These are phyloP conservation scores for Trialeurodes vaporariorum DNA, from an alignment of 1,140 invertebrate genomes.

Conservation along the genomic window DNA sequence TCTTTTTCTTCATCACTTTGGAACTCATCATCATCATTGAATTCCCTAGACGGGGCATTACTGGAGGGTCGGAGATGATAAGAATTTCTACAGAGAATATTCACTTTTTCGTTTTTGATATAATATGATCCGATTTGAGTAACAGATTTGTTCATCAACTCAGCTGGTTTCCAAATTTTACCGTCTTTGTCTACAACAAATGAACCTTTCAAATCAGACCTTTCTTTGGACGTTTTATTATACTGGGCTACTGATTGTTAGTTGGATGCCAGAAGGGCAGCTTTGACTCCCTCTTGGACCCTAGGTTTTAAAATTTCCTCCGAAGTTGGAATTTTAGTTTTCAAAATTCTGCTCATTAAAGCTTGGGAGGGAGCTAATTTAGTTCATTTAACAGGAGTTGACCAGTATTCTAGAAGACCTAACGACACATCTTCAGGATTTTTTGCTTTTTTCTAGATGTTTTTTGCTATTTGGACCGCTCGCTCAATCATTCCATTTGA, in stretches of 20 bases:
- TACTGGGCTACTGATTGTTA: conserved; percentile 1
- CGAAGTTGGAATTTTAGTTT: background rate
- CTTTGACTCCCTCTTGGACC: background rate
- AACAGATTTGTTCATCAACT: background rate
- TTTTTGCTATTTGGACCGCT: conserved; percentile 11
- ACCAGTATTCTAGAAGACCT: conserved; percentile 2
- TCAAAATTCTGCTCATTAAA: conserved; percentile 1
- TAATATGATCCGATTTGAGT: conserved; percentile 1
- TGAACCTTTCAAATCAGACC: background rate
- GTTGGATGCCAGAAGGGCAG: no score
- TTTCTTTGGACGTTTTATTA: background rate
- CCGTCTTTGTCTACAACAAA: background rate
- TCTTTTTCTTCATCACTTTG: no score
- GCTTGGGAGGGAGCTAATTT: background rate
- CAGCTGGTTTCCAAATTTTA: conserved; percentile 5
- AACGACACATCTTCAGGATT: background rate
- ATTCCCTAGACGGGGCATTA: no score
- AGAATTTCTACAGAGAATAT: conserved; percentile 6
- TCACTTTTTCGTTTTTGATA: conserved; percentile 6
- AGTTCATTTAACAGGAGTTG: background rate
- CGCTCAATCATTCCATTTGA: conserved; percentile 35
- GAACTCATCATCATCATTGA: no score
- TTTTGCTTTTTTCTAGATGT: conserved; percentile 2
- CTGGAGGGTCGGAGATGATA: no score
- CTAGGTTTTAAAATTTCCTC: conserved; percentile 3